Evolutionary conservation across 2,888 invertebrate genomes (phyloP), one percentile per base, ranked within the genome.

Genomic region (Papilio gigon): DNA sequence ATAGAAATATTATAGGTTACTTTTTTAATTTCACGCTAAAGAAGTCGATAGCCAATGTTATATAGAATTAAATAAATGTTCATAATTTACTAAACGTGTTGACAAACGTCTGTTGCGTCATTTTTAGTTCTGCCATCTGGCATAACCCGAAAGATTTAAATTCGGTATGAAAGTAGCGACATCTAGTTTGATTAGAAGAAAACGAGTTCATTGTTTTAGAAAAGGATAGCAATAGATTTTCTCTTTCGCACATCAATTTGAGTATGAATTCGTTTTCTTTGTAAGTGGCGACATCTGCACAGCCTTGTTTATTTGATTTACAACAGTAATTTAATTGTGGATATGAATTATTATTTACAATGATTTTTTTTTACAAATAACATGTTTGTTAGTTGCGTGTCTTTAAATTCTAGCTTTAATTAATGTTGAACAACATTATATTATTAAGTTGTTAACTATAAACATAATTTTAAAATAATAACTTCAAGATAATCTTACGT

Each of bases 61-160:
- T 35, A 14, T 14, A 37, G 37, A 37, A 14, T 37, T 14, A 3
- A 11, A 35, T 11, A 35, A 35, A 35, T 11, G 12, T 35, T 11
- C 9, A 35, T 12, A 35, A 1, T 37, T 37, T 0, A 37, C 60
- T 5, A 33, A 22, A 35, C 35, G 30, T 47, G 47, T 67, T 67
- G 61, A 17, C 9, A 47, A 47, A 22, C 30, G 14, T 22, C 47
- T 33, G n/a, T 53, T 50, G n/a, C 50, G 25, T 64, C 50, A 64
- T 37, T 6, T 35, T 64, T 64, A 64, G 63, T 50, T 64, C 14
- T 50, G 63, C 63, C 22, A 53, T 64, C 50, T 50, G 50, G 1
- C 9, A 14, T n/a, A 11, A 12, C 14, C 14, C 44, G 47, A 22
- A 63, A 53, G n/a, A n/a, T n/a, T n/a, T 42, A 9, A 42, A 1